Evolutionary conservation across 2,888 invertebrate species (phyloP).

Genomic region (Amblyteles armatorius): DNA sequence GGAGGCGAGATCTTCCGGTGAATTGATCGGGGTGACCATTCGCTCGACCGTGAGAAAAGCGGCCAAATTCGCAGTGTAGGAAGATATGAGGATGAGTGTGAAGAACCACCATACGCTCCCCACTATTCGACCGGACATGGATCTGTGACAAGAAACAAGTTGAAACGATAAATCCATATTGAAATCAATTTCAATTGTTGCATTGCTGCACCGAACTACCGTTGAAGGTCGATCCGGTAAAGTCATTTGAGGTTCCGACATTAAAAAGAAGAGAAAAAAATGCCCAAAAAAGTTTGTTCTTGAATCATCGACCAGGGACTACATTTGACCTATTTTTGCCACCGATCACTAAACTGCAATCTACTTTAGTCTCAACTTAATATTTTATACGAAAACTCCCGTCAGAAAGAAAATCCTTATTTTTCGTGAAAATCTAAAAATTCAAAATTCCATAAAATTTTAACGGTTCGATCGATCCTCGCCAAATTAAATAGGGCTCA

Average conservation of each 20-base stretch:
- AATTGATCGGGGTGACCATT: constrained; percentile 98
- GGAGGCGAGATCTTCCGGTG: constrained; percentile 94
- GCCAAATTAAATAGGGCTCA: too few relatives aligned
- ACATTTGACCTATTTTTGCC: too few relatives aligned
- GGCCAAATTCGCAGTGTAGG: constrained; percentile 99
- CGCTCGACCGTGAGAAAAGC: constrained; percentile 99
- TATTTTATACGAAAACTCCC: too few relatives aligned
- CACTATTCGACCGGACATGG: constrained; percentile 96
- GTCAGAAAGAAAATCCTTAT: too few relatives aligned
- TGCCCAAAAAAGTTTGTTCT: too few relatives aligned
- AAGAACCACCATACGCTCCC: constrained; percentile 99
- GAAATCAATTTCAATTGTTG: background rate
- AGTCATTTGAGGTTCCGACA: background rate
- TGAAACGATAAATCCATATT: constrained; percentile 78
- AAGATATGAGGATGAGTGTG: constrained; percentile 98
- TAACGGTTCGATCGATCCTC: too few relatives aligned
- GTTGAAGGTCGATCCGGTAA: background rate
- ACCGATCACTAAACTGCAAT: too few relatives aligned
- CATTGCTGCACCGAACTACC: background rate
- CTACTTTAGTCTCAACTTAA: too few relatives aligned
- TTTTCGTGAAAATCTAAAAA: too few relatives aligned
- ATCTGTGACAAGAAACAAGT: constrained; percentile 84
- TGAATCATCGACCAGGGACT: too few relatives aligned
- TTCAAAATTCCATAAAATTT: too few relatives aligned
- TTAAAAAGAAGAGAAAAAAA: background rate